Evolutionary conservation across 2,113 vertebrate genomes (phyloP).

Genomic region (Chelonoidis abingdonii): DNA sequence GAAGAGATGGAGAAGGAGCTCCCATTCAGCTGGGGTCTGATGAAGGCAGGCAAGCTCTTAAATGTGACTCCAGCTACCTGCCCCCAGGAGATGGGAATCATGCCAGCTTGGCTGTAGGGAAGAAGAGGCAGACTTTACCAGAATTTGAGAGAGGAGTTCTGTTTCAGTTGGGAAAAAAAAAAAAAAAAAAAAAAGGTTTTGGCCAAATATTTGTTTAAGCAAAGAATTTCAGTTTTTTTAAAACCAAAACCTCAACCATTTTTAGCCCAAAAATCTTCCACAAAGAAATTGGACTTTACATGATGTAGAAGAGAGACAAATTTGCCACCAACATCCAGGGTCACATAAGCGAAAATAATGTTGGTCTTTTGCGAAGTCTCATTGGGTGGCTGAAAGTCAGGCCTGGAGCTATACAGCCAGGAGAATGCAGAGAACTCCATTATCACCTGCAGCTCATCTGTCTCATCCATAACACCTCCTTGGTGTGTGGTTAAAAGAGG

Average conservation of each 20-base stretch:
- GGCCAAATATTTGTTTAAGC: background rate
- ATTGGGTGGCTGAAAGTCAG: background rate
- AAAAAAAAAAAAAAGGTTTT: no score
- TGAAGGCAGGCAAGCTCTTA: no score
- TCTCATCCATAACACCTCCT: background rate
- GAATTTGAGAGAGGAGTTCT: background rate
- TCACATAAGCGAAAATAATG: background rate
- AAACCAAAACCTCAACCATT: background rate
- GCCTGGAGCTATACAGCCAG: no score
- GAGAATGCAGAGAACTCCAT: no score
- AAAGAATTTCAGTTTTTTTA: background rate
- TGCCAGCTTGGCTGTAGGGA: background rate
- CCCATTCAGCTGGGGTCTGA: no score
- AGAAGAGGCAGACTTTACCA: background rate
- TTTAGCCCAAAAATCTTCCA: background rate
- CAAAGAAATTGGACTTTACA: no score
- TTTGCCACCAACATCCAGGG: background rate
- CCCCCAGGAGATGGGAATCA: background rate
- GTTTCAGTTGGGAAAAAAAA: background rate
- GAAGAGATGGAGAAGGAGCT: no score
- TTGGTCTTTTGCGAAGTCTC: background rate
- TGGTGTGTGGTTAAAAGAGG: background rate
- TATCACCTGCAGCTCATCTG: background rate
- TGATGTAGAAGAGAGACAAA: background rate
- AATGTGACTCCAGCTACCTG: no score